Evolutionary conservation across 2,888 invertebrate genomes (phyloP), one percentile per base, ranked within the genome.

Genomic region (Dryomyza anilis): DNA sequence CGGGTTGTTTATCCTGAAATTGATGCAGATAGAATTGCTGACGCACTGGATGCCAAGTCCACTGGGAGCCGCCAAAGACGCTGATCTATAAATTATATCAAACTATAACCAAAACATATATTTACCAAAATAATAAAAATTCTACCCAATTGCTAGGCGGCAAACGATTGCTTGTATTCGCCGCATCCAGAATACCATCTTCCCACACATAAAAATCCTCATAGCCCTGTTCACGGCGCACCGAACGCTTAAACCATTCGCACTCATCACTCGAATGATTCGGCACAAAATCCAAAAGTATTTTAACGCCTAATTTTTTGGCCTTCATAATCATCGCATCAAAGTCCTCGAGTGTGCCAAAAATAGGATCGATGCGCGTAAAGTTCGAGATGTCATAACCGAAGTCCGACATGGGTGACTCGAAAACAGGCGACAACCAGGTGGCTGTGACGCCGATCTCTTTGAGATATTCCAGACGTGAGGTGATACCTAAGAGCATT

Each of bases 191-290:
- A 27, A 84, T 89, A 0, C 87, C 87, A 64, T 90, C 86, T 5
- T 85, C 85, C 94, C 94, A 94, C 0, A 93, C 81, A 77, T 93
- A 94, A 78, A 87, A 93, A 74, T 93, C 89, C 21, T 87, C 88
- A 75, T 87, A 95, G 0, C 86, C 87, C 1, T 86, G 85, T 55
- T 86, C 85, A 10, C 85, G 85, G 53, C 86, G 84, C 7, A 89
- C 80, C 5, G 95, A 94, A 75, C 89, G 87, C 65, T 85, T 76
- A 78, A 97, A 97, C 96, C 96, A 97, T 39, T 88, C 86, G 77
- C 94, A 93, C 75, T 92, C 86, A 73, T 92, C 88, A 66, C 93
- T 93, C 1, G 90, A 88, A 74, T 93, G 93, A 79, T 91, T 91
- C 12, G 91, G 91, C 8, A 91, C 91, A 70, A 90, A 85, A 70